Evolutionary conservation across 1,140 invertebrate genomes (phyloP), one percentile per base, ranked within the genome.

Genomic region (Zaprionus vittiger): DNA sequence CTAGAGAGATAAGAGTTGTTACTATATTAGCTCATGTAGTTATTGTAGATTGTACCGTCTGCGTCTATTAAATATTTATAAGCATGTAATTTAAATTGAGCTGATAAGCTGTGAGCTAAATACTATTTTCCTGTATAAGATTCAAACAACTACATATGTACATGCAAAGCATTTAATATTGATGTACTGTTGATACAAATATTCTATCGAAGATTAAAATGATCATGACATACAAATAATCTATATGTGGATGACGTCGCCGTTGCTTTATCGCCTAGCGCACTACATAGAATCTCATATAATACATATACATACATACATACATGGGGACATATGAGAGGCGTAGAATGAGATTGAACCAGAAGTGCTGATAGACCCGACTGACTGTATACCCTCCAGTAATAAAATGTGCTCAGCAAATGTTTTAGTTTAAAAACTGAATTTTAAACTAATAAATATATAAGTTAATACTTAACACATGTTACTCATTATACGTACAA

Each of bases 141-240:
- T 59, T 1, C n/a, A 41, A 24, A 34, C 52, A 67, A 54, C 22
- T 54, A 9, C 61, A 20, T 20, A 26, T 26, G 24, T 26, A 26
- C 24, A 22, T 62, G n/a, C 26, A 38, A 2, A 17, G n/a, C 6
- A 47, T 47, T 17, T 17, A 9, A 49, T 54, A 54, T 62, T 55
- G 34, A 62, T 73, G 57, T 26, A 44, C 24, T 26, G 28, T 61
- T 68, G 56, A 73, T 73, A 60, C 60, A 67, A 55, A 20, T 20
- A 28, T 17, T 73, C 31, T 82, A 81, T 82, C 61, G 65, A 9
- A 61, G 70, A 89, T 89, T 79, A 73, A 83, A 87, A 78, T 71
- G 83, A 87, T 87, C 83, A 89, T 87, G 84, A 89, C 83, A 89
- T 80, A 83, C 56, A 83, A 82, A 79, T 72, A 89, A 79, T 87